A percentile compares a stretch with the other conserved stretches of the same genome.
Evolutionary conservation across 2,888 invertebrate species (phyloP).

Genomic region (Tortrix viridana): DNA sequence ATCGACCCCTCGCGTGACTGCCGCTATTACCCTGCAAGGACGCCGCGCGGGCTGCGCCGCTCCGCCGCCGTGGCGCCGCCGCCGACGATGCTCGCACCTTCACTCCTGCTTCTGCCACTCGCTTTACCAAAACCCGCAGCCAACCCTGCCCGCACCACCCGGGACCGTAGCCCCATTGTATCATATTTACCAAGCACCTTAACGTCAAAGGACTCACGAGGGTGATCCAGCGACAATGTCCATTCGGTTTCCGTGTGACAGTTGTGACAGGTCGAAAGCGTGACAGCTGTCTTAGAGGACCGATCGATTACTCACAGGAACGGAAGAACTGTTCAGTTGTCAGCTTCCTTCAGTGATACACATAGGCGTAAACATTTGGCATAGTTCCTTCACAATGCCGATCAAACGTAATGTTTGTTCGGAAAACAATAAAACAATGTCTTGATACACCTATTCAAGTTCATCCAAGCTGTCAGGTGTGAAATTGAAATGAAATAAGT

Average conservation of each 20-base stretch:
- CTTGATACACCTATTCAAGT: not conserved
- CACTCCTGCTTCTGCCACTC: slow-evolving; percentile 43
- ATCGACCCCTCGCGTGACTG: slow-evolving; percentile 82
- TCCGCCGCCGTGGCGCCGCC: slow-evolving; percentile 57
- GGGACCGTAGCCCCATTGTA: not conserved
- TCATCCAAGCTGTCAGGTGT: not conserved
- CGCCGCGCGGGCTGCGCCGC: slow-evolving; percentile 80
- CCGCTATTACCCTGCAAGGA: slow-evolving; percentile 75
- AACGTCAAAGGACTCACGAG: slow-evolving; percentile 5
- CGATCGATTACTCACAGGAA: slow-evolving; percentile 27
- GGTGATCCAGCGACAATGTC: slow-evolving; percentile 2
- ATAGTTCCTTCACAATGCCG: not conserved
- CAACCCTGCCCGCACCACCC: not conserved
- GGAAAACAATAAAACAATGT: slow-evolving; percentile 3
- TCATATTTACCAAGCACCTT: not conserved
- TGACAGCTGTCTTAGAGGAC: slow-evolving; percentile 35
- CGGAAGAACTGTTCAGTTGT: slow-evolving; percentile 11
- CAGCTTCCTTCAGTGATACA: slow-evolving; percentile 15
- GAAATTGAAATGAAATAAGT: slow-evolving; percentile 26
- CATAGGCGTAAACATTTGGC: slow-evolving; percentile 13
- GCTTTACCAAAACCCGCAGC: slow-evolving; percentile 27
- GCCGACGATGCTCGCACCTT: slow-evolving; percentile 51
- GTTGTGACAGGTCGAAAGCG: slow-evolving; percentile 10
- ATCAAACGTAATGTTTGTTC: slow-evolving; percentile 5
- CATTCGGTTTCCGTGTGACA: slow-evolving; percentile 19